Base-by-base conservation (phyloP, 1,140 invertebrate genomes). In the Carposina sasakii region DNA sequence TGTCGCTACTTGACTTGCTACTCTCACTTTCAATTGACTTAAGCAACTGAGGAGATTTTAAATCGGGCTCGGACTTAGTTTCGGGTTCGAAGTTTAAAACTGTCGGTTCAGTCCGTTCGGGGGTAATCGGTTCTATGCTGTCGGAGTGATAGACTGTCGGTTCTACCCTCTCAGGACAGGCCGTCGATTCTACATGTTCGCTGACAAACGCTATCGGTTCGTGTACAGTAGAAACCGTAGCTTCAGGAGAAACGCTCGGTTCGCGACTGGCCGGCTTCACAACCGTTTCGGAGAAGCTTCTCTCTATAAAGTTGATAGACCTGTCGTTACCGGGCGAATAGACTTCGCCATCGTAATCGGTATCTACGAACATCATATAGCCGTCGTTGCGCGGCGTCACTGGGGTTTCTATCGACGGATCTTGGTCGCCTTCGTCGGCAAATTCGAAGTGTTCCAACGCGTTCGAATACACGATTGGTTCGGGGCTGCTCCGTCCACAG, bases 251-350 rank as follows among this genome's bases (percentile, higher is more conserved):
- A n/a, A n/a, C n/a, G n/a, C 10, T 15, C 1, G 36, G 13, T 44
- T 36, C 63, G n/a, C n/a, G 34, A 26, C 54, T 63, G 19, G 55
- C 48, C 22, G 71, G 70, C 43, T 73, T 76, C 2, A 74, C 48
- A 1, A 71, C 63, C 1, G 69, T 84, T 48, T 81, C 75, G 1
- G 71, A 72, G 48, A 68, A 81, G 31, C 53, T 71, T 53, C 73
- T 60, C 57, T 88, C 87, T 23, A 89, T 88, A 48, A 88, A 89
- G 59, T 88, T 86, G 52, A 88, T 85, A 10, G 84, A 86, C 31
- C 82, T 67, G 59, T 86, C 84, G 48, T 85, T 85, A 31, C 57
- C 63, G 13, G 71, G 67, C 1, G 73, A 76, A 46, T 79, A 81
- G 0, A 58, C 52, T 13, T 74, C 70, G 0, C 58, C 52, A 15